Evolutionary conservation across 2,888 invertebrate species (phyloP).

Genomic region (Balanococcus diminutus): DNA sequence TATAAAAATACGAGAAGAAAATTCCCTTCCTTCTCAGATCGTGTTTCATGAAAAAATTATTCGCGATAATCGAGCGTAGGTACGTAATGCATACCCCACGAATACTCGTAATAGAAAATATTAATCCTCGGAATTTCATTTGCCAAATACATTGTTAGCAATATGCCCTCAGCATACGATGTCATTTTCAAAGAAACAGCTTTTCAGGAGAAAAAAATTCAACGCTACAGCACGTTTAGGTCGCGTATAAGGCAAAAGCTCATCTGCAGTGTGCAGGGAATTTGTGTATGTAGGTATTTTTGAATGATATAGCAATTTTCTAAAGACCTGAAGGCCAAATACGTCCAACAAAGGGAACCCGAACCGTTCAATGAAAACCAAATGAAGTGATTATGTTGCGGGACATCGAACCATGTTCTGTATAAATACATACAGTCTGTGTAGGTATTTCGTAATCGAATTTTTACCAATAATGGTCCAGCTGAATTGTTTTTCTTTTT

Average conservation of each 20-base stretch:
- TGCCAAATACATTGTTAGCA: neutral
- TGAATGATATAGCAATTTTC: constrained; percentile 8
- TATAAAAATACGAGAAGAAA: no score
- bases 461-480: neutral
- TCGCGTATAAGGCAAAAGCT: neutral
- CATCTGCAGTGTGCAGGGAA: neutral
- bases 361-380: constrained; percentile 7
- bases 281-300: neutral
- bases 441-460: constrained; percentile 6
- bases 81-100: neutral
- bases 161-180: neutral
- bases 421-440: no score
- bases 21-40: no score
- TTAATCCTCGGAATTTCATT: neutral
- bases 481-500: neutral
- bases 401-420: neutral
- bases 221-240: no score
- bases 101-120: neutral
- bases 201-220: neutral
- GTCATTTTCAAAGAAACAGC: neutral
- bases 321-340: constrained; percentile 3
- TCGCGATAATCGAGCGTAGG: neutral
- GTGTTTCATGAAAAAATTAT: neutral
- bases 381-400: constrained; percentile 22
- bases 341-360: neutral